Evolutionary conservation across 2,797 vertebrate species (phyloP), one percentile per base, ranked within the genome.

Genomic region (Mormyrus hasselquistii): DNA sequence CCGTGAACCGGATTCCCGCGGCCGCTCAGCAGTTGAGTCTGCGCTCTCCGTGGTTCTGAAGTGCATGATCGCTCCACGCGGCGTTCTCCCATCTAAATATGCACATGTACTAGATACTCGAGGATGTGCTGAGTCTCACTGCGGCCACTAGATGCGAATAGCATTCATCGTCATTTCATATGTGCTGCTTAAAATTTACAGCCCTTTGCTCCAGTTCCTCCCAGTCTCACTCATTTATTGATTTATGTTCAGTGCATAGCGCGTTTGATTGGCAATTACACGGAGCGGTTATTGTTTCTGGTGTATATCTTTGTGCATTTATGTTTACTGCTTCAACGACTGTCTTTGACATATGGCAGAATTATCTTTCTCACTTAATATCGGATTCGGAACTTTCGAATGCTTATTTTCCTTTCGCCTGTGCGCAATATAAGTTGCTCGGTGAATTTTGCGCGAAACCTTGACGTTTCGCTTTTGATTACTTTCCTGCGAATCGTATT

Each of bases 31-130:
- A 34, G 29, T 5, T 2, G 12, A 7, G 44, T 86, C 84, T 57
- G 34, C 2, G 41, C 88, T 88, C 2, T 59, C 52, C 73, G 9
- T 57, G 76, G 88, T 83, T 34, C 88, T 88, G 87, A 88, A 88
- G 12, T 55, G 14, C 57, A 10, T 6, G 44, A 73, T 53, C 4
- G n/a, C 19, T n/a, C 8, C 16, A 79, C 3, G 38, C 49, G 5
- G 82, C 25, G 2, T 29, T 52, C 4, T 29, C 4, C 49, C 12
- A 19, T 3, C 29, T 12, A 55, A 29, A 38, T 29, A 69, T 29
- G 49, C 57, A 69, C 59, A 29, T 25, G 14, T n/a, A 87, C 29
- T 3, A 19, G 38, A 73, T 82, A 82, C 41, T 47, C 38, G 0
- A 5, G 29, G 25, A 29, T 44, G 49, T 85, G 83, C 83, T 50